A percentile compares a stretch with the other conserved stretches of the same genome.
These are phyloP conservation scores for Mythimna loreyi DNA, from an alignment of 2,888 invertebrate species.

Conservation along the genomic window DNA sequence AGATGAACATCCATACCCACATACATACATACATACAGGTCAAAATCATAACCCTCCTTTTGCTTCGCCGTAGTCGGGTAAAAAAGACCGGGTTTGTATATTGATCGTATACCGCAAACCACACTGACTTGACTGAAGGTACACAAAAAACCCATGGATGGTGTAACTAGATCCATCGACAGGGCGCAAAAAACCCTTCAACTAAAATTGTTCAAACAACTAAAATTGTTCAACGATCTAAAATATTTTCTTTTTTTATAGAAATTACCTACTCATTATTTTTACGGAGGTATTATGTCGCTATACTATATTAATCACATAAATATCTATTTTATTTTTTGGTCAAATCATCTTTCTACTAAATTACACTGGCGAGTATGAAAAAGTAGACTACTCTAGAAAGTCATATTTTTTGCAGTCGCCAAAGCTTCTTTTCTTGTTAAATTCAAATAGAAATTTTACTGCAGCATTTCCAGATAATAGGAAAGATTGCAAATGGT, in stretches of 20 bases:
- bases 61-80: too few relatives aligned
- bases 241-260: neutral
- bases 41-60: too few relatives aligned
- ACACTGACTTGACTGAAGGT: conserved; percentile 69
- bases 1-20: too few relatives aligned
- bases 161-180: conserved; percentile 66
- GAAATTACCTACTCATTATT: neutral
- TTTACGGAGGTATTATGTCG: neutral
- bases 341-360: neutral
- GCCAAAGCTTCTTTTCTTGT: neutral
- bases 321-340: neutral
- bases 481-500: conserved; percentile 27
- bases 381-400: neutral
- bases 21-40: too few relatives aligned
- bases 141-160: conserved; percentile 59
- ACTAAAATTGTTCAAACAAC: conserved; percentile 4
- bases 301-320: neutral
- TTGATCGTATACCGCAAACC: conserved; percentile 60
- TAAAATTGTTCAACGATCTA: neutral
- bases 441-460: too few relatives aligned
- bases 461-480: conserved; percentile 26
- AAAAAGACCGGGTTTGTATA: conserved; percentile 29
- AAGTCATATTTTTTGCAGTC: conserved; percentile 3
- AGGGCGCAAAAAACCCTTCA: conserved; percentile 57
- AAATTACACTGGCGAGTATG: conserved; percentile 31